A percentile compares a stretch with the other conserved stretches of the same genome.
phyloP scores from a whole-genome alignment of 2,113 vertebrate genomes.

The Loxodonta africana region DNA sequence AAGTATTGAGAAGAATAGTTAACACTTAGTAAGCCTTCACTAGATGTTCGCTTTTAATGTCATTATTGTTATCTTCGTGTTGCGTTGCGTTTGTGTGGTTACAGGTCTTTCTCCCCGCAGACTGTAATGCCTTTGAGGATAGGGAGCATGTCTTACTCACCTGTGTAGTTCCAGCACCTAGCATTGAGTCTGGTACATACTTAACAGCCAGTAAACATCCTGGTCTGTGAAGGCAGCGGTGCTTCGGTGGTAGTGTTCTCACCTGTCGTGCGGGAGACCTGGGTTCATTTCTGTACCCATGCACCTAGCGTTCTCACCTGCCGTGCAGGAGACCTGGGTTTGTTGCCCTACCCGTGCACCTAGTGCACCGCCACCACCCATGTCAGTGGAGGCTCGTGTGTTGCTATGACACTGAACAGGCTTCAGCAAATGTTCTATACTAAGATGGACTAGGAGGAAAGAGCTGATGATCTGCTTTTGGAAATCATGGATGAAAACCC shows the following conservation, averaged over 20 bases:
- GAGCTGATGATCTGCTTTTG: too few species aligned
- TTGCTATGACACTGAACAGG: too few species aligned
- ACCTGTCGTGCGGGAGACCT: too few species aligned
- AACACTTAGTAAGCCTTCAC: background rate
- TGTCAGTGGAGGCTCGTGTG: too few species aligned
- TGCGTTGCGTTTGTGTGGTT: background rate
- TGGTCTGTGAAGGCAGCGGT: background rate
- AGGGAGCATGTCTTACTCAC: background rate
- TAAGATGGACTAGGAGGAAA: too few species aligned
- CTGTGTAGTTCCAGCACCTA: background rate
- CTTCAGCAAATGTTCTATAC: too few species aligned
- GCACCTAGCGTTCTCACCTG: too few species aligned
- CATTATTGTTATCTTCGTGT: background rate
- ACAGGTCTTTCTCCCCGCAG: background rate
- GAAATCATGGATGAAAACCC: background rate
- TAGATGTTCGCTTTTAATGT: background rate
- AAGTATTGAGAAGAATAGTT: background rate
- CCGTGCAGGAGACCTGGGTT: too few species aligned
- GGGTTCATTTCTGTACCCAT: too few species aligned
- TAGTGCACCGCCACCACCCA: too few species aligned
- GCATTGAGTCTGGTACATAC: background rate
- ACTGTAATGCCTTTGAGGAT: background rate
- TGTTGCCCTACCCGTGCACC: too few species aligned
- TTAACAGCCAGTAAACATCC: slow-evolving; percentile 35
- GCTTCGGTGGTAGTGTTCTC: too few species aligned